Evolutionary conservation across 2,113 vertebrate genomes (phyloP).

Genomic region (Pomatostomus ruficeps): DNA sequence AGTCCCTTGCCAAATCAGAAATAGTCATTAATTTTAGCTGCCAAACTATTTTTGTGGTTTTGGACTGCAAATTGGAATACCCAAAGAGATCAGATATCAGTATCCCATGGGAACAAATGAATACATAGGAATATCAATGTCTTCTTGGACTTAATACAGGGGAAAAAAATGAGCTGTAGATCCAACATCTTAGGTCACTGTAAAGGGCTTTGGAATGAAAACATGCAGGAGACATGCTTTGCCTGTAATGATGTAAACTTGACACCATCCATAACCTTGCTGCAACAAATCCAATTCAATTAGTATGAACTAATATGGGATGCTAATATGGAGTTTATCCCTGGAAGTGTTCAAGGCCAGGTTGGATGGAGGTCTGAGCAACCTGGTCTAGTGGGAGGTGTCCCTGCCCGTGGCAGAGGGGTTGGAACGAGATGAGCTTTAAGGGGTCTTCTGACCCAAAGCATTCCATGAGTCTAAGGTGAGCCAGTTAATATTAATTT

Average conservation of each 20-base stretch:
- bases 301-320: not conserved
- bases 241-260: not conserved
- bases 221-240: not conserved
- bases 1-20: not conserved
- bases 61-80: conserved; percentile 57
- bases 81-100: conserved; percentile 35
- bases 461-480: not conserved
- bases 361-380: not conserved
- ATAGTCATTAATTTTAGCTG: conserved; percentile 54
- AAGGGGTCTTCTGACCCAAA: not conserved
- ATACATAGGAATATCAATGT: not conserved
- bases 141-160: not conserved
- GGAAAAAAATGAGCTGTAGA: not conserved
- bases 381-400: not conserved
- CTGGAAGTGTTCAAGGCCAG: not conserved
- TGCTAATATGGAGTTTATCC: not conserved
- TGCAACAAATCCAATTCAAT: not conserved
- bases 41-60: conserved; percentile 53
- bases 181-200: not conserved
- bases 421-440: not conserved
- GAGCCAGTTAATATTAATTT: not conserved
- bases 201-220: not conserved
- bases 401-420: not conserved
- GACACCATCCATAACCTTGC: not conserved
- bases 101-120: conserved; percentile 12